Evolutionary conservation across 2,888 invertebrate species (phyloP).

Genomic region (Agonopterix subpropinquella): DNA sequence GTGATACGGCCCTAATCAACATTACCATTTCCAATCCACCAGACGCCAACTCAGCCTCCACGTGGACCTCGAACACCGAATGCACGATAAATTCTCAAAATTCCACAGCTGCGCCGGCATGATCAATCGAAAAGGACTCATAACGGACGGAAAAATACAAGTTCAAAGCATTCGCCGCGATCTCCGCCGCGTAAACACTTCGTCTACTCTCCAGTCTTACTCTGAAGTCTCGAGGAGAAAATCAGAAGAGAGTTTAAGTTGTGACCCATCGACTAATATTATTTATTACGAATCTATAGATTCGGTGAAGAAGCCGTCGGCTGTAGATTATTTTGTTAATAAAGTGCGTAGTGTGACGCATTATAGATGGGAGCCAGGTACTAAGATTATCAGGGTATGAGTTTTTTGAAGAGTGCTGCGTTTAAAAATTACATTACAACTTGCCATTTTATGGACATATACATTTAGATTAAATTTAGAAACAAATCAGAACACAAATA

Average conservation of each 20-base stretch:
- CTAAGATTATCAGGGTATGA: constrained; percentile 49
- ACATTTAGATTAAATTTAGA: too few relatives aligned
- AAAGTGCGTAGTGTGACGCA: constrained; percentile 26
- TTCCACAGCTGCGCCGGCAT: constrained; percentile 48
- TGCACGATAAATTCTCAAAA: constrained; percentile 43
- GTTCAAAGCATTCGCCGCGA: not conserved
- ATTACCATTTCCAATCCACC: constrained; percentile 5
- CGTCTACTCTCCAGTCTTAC: constrained; percentile 13
- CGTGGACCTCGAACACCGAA: constrained; percentile 41
- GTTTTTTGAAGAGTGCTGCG: not conserved
- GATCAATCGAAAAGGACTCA: constrained; percentile 12
- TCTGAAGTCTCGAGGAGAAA: constrained; percentile 19
- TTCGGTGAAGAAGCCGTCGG: constrained; percentile 32
- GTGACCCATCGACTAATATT: constrained; percentile 45
- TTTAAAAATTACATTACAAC: not conserved
- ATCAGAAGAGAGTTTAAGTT: constrained; percentile 31
- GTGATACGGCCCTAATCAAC: not conserved
- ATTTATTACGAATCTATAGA: constrained; percentile 45
- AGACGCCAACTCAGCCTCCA: constrained; percentile 53
- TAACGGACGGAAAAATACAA: not conserved
- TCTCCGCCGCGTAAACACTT: constrained; percentile 1
- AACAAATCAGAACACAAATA: not conserved
- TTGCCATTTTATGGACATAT: not conserved
- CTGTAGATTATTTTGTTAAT: constrained; percentile 24
- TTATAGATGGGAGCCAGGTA: constrained; percentile 60